Evolutionary conservation across 1,140 invertebrate species (phyloP).

Genomic region (Chrysomallon squamiferum): DNA sequence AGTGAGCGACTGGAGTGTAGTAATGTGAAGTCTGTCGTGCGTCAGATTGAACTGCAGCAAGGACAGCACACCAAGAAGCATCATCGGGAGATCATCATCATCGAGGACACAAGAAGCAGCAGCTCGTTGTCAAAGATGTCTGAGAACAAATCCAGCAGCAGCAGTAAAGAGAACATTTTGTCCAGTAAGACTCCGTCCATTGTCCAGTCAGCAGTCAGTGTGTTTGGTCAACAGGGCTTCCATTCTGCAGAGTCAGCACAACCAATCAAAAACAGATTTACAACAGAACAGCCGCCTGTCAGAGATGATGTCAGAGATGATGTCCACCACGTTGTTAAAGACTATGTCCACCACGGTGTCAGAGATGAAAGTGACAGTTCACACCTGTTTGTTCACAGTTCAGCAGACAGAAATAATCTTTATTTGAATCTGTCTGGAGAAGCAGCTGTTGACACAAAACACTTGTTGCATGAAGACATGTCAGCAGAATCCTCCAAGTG

Average conservation of each 20-base stretch:
- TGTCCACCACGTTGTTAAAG: no score
- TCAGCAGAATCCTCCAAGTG: not conserved
- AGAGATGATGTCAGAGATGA: no score
- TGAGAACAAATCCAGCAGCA: not conserved
- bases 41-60: constrained; percentile 38
- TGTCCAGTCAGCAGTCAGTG: not conserved
- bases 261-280: not conserved
- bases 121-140: constrained; percentile 11
- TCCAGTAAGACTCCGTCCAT: not conserved
- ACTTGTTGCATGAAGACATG: not conserved
- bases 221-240: constrained; percentile 11
- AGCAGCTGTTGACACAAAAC: not conserved
- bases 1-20: constrained; percentile 21
- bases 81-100: constrained; percentile 38
- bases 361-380: not conserved
- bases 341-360: no score
- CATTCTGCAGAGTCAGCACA: not conserved
- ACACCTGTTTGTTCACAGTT: not conserved
- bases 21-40: constrained; percentile 43
- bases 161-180: not conserved
- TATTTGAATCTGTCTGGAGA: not conserved
- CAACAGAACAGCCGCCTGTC: no score
- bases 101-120: constrained; percentile 25
- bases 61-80: constrained; percentile 16
- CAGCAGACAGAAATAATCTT: not conserved